A percentile compares a stretch with the other conserved stretches of the same genome.
Evolutionary conservation across 2,797 vertebrate species (phyloP).

Genomic region (Crenuchus spilurus): DNA sequence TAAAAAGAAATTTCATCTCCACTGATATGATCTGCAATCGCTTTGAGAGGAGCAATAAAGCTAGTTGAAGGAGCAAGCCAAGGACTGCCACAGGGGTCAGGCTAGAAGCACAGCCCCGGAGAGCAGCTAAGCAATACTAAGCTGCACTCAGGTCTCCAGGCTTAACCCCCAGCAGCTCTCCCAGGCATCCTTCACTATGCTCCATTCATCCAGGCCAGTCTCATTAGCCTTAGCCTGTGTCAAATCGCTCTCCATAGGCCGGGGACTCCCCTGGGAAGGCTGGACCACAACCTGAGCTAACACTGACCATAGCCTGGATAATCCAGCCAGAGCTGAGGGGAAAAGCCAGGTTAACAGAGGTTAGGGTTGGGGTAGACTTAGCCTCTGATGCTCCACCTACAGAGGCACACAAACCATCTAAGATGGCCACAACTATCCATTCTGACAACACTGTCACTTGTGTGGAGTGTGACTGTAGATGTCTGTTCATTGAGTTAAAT

Average conservation of each 20-base stretch:
- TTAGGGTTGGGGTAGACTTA: conserved; percentile 5
- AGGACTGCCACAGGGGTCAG: conserved; percentile 30
- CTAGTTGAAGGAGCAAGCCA: conserved; percentile 26
- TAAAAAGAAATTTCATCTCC: conserved; percentile 49
- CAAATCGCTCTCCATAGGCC: conserved; percentile 26
- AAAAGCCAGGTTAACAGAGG: conserved; percentile 42
- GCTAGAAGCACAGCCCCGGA: conserved; percentile 38
- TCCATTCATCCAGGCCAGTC: conserved; percentile 25
- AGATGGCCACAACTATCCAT: neutral
- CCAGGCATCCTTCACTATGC: conserved; percentile 22
- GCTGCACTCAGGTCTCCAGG: conserved; percentile 38
- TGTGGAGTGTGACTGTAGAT: too few relatives aligned
- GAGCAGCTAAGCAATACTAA: conserved; percentile 31
- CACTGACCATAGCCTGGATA: conserved; percentile 6
- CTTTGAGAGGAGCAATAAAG: conserved; percentile 42
- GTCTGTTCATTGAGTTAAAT: too few relatives aligned
- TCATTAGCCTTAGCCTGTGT: conserved; percentile 43
- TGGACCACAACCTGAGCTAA: conserved; percentile 36
- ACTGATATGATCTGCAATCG: conserved; percentile 44
- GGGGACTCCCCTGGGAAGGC: conserved; percentile 14
- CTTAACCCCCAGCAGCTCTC: conserved; percentile 39
- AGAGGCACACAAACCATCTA: neutral
- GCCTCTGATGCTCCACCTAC: neutral
- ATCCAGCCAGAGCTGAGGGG: conserved; percentile 44
- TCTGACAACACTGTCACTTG: too few relatives aligned